Percentiles rank a stretch among this genome's conserved stretches.
These are phyloP conservation scores for Thysanoteuthis rhombus DNA, from an alignment of 2,888 invertebrate species.

Conservation along the genomic window DNA sequence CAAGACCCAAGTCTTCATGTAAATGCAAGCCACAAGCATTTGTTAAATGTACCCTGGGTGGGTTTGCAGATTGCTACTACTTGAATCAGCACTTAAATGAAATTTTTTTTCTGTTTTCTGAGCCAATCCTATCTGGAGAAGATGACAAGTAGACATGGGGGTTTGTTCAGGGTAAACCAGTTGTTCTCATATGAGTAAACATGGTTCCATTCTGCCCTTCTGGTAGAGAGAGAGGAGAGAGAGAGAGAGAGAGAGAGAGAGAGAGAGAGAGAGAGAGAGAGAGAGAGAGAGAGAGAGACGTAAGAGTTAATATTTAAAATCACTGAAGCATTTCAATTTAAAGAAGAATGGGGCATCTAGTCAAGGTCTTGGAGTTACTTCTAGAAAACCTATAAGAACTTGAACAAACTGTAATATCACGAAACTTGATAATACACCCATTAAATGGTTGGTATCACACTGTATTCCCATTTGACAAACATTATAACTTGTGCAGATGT, in stretches of 20 bases:
- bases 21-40: not conserved
- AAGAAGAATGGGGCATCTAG: not conserved
- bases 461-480: not conserved
- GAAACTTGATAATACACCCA: conserved; percentile 12
- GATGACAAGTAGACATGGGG: not conserved
- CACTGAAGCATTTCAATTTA: no score
- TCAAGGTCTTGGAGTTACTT: not conserved
- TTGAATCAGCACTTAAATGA: not conserved
- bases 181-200: not conserved
- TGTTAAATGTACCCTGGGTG: not conserved
- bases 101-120: not conserved
- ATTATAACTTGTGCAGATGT: not conserved
- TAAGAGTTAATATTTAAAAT: not conserved
- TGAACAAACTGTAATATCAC: not conserved
- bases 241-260: not conserved
- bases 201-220: not conserved
- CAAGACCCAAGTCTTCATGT: not conserved
- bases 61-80: not conserved
- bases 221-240: not conserved
- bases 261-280: not conserved
- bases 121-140: not conserved
- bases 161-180: not conserved
- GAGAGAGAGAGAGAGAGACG: not conserved
- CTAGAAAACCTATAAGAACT: not conserved
- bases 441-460: not conserved